These are phyloP conservation scores for Cyphomyrus plagiostoma DNA, from an alignment of 2,113 vertebrate genomes.

Conservation along the genomic window DNA sequence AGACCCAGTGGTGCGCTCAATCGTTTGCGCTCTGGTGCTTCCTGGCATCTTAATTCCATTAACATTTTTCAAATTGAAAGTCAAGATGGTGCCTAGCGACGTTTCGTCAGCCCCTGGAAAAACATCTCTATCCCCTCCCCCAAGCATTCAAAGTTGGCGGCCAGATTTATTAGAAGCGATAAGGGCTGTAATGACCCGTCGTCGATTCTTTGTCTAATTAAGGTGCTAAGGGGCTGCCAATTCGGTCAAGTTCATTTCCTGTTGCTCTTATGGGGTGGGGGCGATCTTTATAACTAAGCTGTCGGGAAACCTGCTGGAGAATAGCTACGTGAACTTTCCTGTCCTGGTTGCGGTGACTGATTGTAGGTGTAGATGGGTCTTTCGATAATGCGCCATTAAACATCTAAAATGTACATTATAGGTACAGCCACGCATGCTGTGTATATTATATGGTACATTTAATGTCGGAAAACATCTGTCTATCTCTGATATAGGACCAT, in stretches of 20 bases:
- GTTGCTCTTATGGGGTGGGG: not conserved
- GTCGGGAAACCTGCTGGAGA: too few relatives aligned
- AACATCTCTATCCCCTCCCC: not conserved
- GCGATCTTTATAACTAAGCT: too few relatives aligned
- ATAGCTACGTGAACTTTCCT: not conserved
- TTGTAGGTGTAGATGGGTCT: not conserved
- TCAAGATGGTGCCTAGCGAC: not conserved
- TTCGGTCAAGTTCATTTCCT: slow-evolving; percentile 1
- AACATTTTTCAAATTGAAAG: not conserved
- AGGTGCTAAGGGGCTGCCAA: not conserved
- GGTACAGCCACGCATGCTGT: not conserved
- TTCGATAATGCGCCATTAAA: not conserved
- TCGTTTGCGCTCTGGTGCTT: not conserved
- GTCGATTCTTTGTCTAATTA: not conserved
- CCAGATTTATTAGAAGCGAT: not conserved
- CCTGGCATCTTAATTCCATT: not conserved
- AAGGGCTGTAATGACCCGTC: not conserved
- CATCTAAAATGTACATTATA: not conserved
- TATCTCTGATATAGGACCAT: not conserved
- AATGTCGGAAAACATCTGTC: not conserved
- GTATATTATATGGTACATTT: not conserved
- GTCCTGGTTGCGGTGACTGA: not conserved
- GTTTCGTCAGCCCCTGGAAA: not conserved
- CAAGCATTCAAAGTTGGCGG: not conserved
- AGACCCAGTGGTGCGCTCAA: not conserved